Percentiles rank a stretch among this genome's conserved stretches.
These are phyloP conservation scores for Rhineura floridana DNA, from an alignment of 2,113 vertebrate species.

Conservation along the genomic window DNA sequence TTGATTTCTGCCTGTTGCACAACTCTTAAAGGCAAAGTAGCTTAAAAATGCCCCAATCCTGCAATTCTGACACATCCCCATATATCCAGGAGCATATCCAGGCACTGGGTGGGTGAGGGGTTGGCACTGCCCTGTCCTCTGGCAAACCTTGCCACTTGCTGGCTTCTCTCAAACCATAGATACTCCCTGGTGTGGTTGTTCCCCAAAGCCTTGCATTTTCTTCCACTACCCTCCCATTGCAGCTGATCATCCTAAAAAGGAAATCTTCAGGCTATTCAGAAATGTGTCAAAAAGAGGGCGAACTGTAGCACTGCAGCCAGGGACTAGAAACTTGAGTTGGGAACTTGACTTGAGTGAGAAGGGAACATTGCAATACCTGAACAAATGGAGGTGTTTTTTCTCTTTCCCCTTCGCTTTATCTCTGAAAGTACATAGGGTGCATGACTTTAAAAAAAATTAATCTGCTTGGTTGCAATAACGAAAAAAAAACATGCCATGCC, in stretches of 20 bases:
- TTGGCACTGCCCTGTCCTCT: too few species aligned
- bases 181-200: neutral
- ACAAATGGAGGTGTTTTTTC: constrained; percentile 57
- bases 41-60: neutral
- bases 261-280: neutral
- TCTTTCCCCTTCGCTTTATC: constrained; percentile 64
- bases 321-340: neutral
- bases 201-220: neutral
- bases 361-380: constrained; percentile 47
- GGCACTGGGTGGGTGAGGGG: neutral
- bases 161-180: neutral
- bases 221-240: neutral
- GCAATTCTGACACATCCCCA: neutral
- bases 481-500: fast-evolving
- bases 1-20: too few species aligned
- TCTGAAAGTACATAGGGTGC: constrained; percentile 66
- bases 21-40: neutral
- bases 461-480: neutral
- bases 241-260: neutral
- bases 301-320: fast-evolving
- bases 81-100: neutral
- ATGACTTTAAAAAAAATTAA: neutral
- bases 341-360: fast-evolving
- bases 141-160: neutral
- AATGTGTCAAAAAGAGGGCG: neutral